A percentile compares a stretch with the other conserved stretches of the same genome.
phyloP scores from a whole-genome alignment of 2,113 vertebrate species.

The Scatophagus argus region DNA sequence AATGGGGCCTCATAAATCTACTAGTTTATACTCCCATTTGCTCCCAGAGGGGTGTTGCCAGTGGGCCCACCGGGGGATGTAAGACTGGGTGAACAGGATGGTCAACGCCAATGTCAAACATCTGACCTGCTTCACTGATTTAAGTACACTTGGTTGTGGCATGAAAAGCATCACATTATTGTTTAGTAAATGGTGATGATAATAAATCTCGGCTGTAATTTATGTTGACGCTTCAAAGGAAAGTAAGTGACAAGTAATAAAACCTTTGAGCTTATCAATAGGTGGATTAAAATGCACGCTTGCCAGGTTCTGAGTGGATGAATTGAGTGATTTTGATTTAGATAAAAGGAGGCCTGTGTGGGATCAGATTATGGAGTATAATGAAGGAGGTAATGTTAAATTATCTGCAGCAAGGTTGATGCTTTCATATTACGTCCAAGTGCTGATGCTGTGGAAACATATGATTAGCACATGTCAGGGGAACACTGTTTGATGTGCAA shows the following conservation, averaged over 20 bases:
- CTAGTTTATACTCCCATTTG: constrained; percentile 27
- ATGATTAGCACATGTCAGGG: constrained; percentile 47
- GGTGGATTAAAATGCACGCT: neutral
- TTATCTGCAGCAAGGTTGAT: constrained; percentile 39
- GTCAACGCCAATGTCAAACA: constrained; percentile 49
- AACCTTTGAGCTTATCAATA: constrained; percentile 28
- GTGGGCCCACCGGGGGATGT: constrained; percentile 4
- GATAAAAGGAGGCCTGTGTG: constrained; percentile 31
- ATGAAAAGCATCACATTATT: constrained; percentile 30
- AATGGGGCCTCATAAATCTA: constrained; percentile 82
- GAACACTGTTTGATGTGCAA: constrained; percentile 37
- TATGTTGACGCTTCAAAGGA: neutral
- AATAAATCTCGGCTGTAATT: neutral
- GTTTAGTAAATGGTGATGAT: constrained; percentile 21
- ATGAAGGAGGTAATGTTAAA: constrained; percentile 52
- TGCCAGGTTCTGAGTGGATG: constrained; percentile 20
- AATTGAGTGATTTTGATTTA: constrained; percentile 37
- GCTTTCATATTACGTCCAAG: constrained; percentile 45
- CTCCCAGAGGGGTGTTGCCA: constrained; percentile 42
- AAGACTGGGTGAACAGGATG: constrained; percentile 21
- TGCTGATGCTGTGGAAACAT: constrained; percentile 50
- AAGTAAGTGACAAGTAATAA: constrained; percentile 11
- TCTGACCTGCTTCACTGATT: constrained; percentile 42
- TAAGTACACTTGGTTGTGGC: neutral
- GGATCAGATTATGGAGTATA: constrained; percentile 51